Conservation (phyloP, 2,797 vertebrate species). For the Heterohyrax brucei region DNA sequence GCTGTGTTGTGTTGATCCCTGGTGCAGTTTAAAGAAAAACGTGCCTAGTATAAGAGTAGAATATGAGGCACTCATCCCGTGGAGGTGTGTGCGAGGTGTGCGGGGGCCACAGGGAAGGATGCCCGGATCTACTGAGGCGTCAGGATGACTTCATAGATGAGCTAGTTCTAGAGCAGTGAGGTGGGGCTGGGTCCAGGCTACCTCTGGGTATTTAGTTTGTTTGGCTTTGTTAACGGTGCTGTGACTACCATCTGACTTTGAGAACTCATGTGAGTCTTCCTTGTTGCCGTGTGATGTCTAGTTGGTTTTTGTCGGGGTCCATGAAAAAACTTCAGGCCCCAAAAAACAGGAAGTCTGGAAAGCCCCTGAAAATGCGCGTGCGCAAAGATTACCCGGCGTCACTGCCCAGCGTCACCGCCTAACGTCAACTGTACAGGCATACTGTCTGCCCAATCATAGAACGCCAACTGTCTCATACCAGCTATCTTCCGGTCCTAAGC, state of each 20-base stretch:
- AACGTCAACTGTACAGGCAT: no score
- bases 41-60: not conserved
- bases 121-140: not conserved
- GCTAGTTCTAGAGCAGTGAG: not conserved
- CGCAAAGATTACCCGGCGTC: no score
- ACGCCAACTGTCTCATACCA: no score
- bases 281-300: no score
- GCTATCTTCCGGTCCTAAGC: no score
- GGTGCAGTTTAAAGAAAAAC: not conserved
- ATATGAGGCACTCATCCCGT: accelerated
- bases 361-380: no score
- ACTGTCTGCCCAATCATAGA: no score
- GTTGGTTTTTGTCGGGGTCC: no score
- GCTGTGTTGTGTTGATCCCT: not conserved
- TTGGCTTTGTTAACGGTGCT: not conserved
- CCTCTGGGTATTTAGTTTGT: accelerated
- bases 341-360: no score
- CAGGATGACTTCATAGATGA: not conserved
- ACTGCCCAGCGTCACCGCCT: no score
- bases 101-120: not conserved
- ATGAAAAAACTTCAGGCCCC: no score
- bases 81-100: not conserved
- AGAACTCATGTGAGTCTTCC: not conserved
- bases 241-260: accelerated
- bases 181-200: not conserved